phyloP scores from a whole-genome alignment of 2,888 invertebrate genomes.

The Congeria kusceri region DNA sequence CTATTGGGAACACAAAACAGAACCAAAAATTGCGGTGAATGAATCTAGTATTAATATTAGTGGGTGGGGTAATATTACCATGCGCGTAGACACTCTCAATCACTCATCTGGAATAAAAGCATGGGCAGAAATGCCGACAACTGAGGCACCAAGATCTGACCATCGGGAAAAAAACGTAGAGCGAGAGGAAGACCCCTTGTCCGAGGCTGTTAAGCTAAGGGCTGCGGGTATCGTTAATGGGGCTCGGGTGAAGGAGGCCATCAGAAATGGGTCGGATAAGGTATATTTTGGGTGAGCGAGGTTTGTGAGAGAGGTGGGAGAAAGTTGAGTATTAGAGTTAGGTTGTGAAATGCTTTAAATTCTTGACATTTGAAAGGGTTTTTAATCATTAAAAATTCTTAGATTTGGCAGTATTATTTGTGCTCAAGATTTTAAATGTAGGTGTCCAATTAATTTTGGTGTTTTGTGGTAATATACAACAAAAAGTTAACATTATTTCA shows the following conservation, averaged over 20 bases:
- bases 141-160: conserved; percentile 57
- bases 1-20: too few species aligned
- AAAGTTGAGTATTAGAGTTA: too few species aligned
- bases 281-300: conserved; percentile 16
- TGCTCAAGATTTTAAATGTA: too few species aligned
- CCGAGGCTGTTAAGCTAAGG: conserved; percentile 2
- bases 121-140: conserved; percentile 73
- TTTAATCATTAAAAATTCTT: too few species aligned
- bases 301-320: background rate
- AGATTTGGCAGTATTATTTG: too few species aligned
- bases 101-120: conserved; percentile 63
- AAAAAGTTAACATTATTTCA: too few species aligned
- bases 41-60: background rate
- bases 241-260: conserved; percentile 30
- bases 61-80: conserved; percentile 52
- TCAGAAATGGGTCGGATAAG: conserved; percentile 38
- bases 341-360: too few species aligned
- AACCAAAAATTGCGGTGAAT: background rate
- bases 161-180: background rate
- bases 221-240: conserved; percentile 21
- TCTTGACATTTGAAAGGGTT: too few species aligned
- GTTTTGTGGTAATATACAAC: too few species aligned
- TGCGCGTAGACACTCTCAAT: conserved; percentile 70
- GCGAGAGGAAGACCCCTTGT: conserved; percentile 22
- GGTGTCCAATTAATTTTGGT: too few species aligned